phyloP scores from a whole-genome alignment of 2,888 invertebrate genomes.

The Rhabditoides inermis region DNA sequence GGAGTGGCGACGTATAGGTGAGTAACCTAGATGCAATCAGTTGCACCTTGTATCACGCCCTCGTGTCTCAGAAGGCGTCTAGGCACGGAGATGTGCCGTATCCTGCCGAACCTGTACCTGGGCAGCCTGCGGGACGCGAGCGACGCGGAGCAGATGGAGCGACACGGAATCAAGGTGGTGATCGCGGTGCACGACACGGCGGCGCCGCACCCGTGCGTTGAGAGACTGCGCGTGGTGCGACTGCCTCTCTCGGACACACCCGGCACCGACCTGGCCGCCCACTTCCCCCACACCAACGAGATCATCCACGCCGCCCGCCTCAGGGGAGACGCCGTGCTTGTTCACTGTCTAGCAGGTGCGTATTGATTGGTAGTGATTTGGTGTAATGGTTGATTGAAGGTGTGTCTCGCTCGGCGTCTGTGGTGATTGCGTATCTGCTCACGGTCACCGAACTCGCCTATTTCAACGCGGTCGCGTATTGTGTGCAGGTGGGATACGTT shows the following conservation, averaged over 20 bases:
- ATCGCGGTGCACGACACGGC: conserved; percentile 12
- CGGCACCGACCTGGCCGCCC: conserved; percentile 12
- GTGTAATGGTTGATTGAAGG: too few relatives aligned
- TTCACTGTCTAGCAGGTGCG: conserved; percentile 48
- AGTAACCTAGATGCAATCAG: too few relatives aligned
- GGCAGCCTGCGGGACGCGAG: conserved; percentile 15
- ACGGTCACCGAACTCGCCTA: conserved; percentile 30
- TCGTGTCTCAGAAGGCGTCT: conserved; percentile 2
- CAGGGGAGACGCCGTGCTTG: conserved; percentile 31
- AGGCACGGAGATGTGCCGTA: conserved; percentile 15
- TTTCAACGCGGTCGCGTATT: conserved; percentile 20
- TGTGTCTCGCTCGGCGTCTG: conserved; percentile 35
- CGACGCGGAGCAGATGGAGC: conserved; percentile 9
- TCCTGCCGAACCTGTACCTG: conserved; percentile 16
- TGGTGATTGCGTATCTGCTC: conserved; percentile 39
- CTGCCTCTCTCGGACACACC: conserved; percentile 10
- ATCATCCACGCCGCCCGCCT: conserved; percentile 32
- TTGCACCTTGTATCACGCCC: too few relatives aligned
- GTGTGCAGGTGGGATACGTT: too few relatives aligned
- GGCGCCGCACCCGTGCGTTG: conserved; percentile 1
- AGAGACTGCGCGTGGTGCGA: conserved; percentile 6
- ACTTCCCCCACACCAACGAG: conserved; percentile 21
- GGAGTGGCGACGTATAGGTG: too few relatives aligned
- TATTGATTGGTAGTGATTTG: too few relatives aligned
- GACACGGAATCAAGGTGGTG: conserved; percentile 10